Conservation (phyloP, 2,888 invertebrate species). For the Phorcus lineatus region DNA sequence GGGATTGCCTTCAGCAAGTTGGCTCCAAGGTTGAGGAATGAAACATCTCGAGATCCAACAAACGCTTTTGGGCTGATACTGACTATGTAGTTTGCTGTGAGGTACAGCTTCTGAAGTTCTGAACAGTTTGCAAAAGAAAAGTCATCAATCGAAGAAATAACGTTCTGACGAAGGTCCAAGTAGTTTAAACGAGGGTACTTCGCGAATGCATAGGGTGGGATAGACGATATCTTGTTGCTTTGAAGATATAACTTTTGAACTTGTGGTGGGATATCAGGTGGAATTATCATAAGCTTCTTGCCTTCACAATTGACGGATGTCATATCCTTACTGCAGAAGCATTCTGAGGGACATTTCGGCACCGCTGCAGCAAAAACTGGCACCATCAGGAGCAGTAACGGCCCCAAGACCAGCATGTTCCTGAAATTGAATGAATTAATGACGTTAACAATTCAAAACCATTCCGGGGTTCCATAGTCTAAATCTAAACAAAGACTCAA, state of each 20-base stretch:
- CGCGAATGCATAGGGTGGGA: conserved; percentile 3
- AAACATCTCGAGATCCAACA: conserved; percentile 35
- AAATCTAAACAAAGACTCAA: too few species aligned
- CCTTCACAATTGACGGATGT: conserved; percentile 58
- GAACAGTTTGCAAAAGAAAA: conserved; percentile 44
- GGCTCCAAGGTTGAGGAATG: conserved; percentile 44
- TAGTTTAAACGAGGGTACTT: conserved; percentile 29
- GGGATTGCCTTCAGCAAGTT: conserved; percentile 51
- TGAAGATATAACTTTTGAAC: conserved; percentile 51
- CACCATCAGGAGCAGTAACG: background rate
- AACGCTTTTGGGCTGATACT: conserved; percentile 46
- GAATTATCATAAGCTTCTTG: conserved; percentile 43
- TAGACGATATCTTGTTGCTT: conserved; percentile 45
- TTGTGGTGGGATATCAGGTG: conserved; percentile 43
- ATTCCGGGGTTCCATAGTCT: too few species aligned
- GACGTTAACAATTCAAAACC: too few species aligned
- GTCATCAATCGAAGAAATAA: conserved; percentile 36
- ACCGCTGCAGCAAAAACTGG: background rate
- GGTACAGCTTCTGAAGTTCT: conserved; percentile 38
- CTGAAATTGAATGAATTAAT: background rate
- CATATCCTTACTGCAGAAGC: conserved; percentile 53
- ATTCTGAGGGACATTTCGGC: conserved; percentile 30
- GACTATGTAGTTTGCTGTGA: conserved; percentile 47
- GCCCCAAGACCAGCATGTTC: background rate
- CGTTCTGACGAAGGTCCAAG: conserved; percentile 50